These are phyloP conservation scores for Galago senegalensis DNA, from an alignment of 2,797 vertebrate species.

Conservation along the genomic window DNA sequence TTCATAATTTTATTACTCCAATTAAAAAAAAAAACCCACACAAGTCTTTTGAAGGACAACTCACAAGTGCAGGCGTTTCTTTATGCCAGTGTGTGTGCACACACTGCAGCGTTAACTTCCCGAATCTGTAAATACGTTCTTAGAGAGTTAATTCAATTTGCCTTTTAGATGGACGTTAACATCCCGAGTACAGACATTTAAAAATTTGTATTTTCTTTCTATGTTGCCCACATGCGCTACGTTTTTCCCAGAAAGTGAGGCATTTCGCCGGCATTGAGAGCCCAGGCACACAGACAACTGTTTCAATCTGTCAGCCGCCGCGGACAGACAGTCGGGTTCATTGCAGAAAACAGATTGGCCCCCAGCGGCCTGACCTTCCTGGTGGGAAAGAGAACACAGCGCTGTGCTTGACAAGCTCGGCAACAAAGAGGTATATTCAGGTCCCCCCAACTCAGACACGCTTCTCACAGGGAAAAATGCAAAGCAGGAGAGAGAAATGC, in stretches of 20 bases:
- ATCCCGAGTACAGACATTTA: conserved; percentile 52
- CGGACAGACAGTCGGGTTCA: conserved; percentile 90
- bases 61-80: conserved; percentile 68
- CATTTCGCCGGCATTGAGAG: conserved; percentile 87
- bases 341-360: conserved; percentile 88
- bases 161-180: conserved; percentile 78
- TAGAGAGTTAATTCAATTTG: conserved; percentile 83
- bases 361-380: conserved; percentile 91
- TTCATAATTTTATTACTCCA: conserved; percentile 85
- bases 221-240: conserved; percentile 67
- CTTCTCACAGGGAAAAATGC: conserved; percentile 92
- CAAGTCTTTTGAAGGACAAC: conserved; percentile 76
- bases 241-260: conserved; percentile 85
- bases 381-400: conserved; percentile 91
- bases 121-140: conserved; percentile 80
- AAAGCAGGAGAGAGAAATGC: conserved; percentile 48
- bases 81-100: neutral
- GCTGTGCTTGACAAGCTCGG: conserved; percentile 91
- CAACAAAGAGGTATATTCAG: conserved; percentile 92
- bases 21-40: conserved; percentile 68
- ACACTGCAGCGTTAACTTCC: conserved; percentile 60
- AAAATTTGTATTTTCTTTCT: conserved; percentile 21
- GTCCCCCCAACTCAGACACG: conserved; percentile 90
- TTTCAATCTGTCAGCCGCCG: conserved; percentile 91
- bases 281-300: conserved; percentile 89